Percentiles rank a stretch among this genome's conserved stretches.
These are phyloP conservation scores for Nestor notabilis DNA, from an alignment of 2,113 vertebrate species.

Conservation along the genomic window DNA sequence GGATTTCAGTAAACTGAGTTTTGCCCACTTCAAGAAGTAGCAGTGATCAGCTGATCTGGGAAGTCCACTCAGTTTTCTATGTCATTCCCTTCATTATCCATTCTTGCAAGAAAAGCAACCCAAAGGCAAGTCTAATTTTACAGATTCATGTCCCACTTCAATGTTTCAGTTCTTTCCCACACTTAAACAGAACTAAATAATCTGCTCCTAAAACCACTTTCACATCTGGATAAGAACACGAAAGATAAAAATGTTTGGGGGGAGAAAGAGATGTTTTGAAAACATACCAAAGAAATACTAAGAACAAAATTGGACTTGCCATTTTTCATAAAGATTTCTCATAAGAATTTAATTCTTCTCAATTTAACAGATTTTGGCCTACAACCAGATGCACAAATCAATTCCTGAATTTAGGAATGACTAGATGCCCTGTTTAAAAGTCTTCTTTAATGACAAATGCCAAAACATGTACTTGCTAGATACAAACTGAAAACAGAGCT, in stretches of 20 bases:
- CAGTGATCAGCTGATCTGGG: background rate
- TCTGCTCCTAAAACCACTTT: background rate
- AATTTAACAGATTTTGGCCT: background rate
- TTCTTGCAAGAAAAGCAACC: background rate
- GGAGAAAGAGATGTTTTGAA: fast-evolving
- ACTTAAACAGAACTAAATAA: background rate
- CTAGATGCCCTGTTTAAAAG: background rate
- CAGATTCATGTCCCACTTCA: background rate
- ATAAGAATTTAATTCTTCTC: background rate
- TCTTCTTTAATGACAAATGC: background rate
- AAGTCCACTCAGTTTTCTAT: background rate
- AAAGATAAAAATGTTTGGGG: background rate
- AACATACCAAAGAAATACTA: background rate
- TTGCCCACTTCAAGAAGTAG: background rate
- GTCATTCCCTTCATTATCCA: background rate
- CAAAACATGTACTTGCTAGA: background rate
- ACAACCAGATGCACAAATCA: background rate
- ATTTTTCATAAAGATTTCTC: background rate
- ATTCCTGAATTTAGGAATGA: background rate
- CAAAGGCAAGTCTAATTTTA: background rate
- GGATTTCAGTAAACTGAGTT: background rate
- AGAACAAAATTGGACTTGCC: background rate
- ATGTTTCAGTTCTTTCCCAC: background rate
- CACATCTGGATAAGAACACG: background rate
- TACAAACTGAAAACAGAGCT: background rate